Evolutionary conservation across 2,113 vertebrate genomes (phyloP), one percentile per base, ranked within the genome.

Genomic region (Vidua macroura): DNA sequence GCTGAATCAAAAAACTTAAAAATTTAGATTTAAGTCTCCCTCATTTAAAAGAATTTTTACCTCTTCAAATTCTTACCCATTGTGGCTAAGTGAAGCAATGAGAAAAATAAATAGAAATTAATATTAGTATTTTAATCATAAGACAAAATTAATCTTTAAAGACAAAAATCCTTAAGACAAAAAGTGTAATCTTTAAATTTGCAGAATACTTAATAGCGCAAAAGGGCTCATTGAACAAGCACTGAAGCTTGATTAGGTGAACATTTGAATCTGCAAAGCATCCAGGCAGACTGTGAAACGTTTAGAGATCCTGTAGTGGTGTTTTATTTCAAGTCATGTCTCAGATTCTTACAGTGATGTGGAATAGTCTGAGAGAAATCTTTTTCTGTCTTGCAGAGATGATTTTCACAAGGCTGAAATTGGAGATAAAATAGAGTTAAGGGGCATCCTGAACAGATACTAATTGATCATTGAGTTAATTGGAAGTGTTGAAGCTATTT

Each of bases 401-500:
- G 17, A 83, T 80, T 92, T 93, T 60, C 30, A 37, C 55, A 70
- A 78, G 24, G 64, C 49, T 93, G 43, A 93, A 75, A 85, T 2
- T 81, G 30, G 60, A 86, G 35, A 68, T 64, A 68, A 93, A 86
- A 83, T 52, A 78, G 64, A 78, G 88, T 92, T 88, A 83, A 92
- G 28, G 27, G 24, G 11, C 60, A 90, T 68, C 58, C 72, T 95
- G 93, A 91, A 46, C 37, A 79, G 84, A 59, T 27, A 43, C 3
- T 74, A 63, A 59, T 63, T 83, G 68, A 85, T 86, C 72, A 78
- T 56, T 81, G 82, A 56, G 33, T 74, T 94, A 96, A 95, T 70
- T 81, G 68, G 72, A 86, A 90, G 56, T 81, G 88, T 88, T 94
- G 68, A 93, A 93, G n/a, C 35, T 68, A 39, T 83, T 77, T 63